These are phyloP conservation scores for Geotrupes spiniger DNA, from an alignment of 2,888 invertebrate species.

Conservation along the genomic window DNA sequence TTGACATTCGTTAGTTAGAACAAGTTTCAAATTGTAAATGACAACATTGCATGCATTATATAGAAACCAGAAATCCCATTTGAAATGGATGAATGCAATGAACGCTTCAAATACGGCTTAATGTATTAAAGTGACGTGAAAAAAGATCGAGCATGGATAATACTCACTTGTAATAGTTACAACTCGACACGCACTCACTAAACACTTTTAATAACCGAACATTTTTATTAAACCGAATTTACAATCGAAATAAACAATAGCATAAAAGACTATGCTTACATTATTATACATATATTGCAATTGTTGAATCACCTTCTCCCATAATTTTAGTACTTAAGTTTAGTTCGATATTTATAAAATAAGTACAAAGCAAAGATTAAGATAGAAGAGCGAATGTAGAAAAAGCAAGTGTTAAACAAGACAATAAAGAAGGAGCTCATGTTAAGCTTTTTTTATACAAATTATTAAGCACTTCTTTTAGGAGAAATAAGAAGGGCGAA, in stretches of 20 bases:
- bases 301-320: too few species aligned
- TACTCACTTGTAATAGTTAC: slow-evolving; percentile 9
- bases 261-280: slow-evolving; percentile 27
- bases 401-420: slow-evolving; percentile 1
- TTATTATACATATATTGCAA: slow-evolving; percentile 2
- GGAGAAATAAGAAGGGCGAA: not conserved
- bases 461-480: not conserved
- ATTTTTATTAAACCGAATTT: not conserved
- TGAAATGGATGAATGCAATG: too few species aligned
- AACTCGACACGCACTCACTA: not conserved
- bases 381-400: not conserved
- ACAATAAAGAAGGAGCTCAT: too few species aligned
- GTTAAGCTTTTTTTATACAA: not conserved
- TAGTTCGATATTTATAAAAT: slow-evolving; percentile 1
- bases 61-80: too few species aligned
- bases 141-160: too few species aligned
- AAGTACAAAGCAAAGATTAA: not conserved
- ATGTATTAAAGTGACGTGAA: too few species aligned
- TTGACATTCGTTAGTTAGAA: too few species aligned
- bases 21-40: too few species aligned
- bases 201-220: not conserved
- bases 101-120: too few species aligned
- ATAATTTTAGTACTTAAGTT: not conserved
- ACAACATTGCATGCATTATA: too few species aligned
- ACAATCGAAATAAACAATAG: slow-evolving; percentile 17